Evolutionary conservation across 1,140 invertebrate species (phyloP), one percentile per base, ranked within the genome.

Genomic region (Zaprionus davidi): DNA sequence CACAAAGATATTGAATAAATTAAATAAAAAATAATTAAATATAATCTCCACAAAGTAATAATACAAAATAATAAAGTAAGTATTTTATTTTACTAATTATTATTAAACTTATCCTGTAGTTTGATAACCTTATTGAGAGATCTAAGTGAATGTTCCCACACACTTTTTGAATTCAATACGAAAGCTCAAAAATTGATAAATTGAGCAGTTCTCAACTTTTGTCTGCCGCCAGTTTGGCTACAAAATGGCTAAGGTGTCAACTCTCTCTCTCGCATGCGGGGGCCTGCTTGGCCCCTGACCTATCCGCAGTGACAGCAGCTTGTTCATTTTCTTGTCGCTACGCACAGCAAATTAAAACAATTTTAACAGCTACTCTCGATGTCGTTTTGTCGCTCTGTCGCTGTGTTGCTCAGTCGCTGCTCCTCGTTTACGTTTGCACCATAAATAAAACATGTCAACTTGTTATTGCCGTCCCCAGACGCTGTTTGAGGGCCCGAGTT

Each of bases 401-500:
- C 78, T 75, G 2, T 78, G 83, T 74, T 49, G 51, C 73, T 64
- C 56, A 36, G 69, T 65, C 53, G 69, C 4, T 67, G 41, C 2
- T 46, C 28, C 36, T 51, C 58, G 78, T 79, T 79, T 85, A 90
- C 85, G 82, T 78, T 90, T 69, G 72, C 68, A 71, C 86, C 82
- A 90, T 90, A 90, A 90, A 90, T 90, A 90, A 90, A 90, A 90
- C 85, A 90, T 90, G 85, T 85, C 85, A 84, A 77, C 81, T 90
- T 90, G 82, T 90, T 90, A 90, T 90, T 85, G 83, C 79, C 69
- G 65, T 66, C 73, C 78, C 69, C 66, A 78, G 73, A 84, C 77
- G 78, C 71, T 44, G 36, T 76, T 75, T 76, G 79, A 66, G 81
- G 62, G 51, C 55, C 28, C 28, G 31, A 34, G 9, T 12, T 38